Evolutionary conservation across 2,797 vertebrate species (phyloP).

Genomic region (Sebastiscus albofasciatus): DNA sequence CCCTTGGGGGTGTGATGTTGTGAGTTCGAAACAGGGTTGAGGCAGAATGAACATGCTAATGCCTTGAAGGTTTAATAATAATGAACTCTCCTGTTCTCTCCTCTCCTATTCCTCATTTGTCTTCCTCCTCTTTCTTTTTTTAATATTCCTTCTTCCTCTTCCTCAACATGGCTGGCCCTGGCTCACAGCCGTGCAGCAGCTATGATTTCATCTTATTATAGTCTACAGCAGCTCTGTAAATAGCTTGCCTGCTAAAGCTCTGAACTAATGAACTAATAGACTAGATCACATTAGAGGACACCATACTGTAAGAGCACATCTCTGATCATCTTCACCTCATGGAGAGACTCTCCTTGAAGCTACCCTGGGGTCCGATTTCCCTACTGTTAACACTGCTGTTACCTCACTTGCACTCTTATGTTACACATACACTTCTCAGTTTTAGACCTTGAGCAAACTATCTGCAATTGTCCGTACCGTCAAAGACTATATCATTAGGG

Average conservation of each 20-base stretch:
- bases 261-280: not conserved
- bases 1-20: too few species aligned
- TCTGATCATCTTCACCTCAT: not conserved
- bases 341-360: not conserved
- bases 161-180: too few species aligned
- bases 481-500: conserved; percentile 92
- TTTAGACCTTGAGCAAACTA: not conserved
- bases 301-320: not conserved
- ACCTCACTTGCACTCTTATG: not conserved
- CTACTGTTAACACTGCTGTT: not conserved
- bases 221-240: not conserved
- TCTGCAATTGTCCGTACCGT: conserved; percentile 82
- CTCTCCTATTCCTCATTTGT: too few species aligned
- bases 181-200: too few species aligned
- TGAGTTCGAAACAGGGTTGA: too few species aligned
- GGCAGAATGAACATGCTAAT: too few species aligned
- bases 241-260: not conserved
- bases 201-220: not conserved
- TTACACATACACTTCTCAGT: not conserved
- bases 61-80: too few species aligned
- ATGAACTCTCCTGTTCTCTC: too few species aligned
- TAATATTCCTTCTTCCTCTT: too few species aligned
- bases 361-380: not conserved
- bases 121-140: too few species aligned
- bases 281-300: not conserved